Conservation (phyloP, 2,797 vertebrate genomes). For the Rhinogobio ventralis region DNA sequence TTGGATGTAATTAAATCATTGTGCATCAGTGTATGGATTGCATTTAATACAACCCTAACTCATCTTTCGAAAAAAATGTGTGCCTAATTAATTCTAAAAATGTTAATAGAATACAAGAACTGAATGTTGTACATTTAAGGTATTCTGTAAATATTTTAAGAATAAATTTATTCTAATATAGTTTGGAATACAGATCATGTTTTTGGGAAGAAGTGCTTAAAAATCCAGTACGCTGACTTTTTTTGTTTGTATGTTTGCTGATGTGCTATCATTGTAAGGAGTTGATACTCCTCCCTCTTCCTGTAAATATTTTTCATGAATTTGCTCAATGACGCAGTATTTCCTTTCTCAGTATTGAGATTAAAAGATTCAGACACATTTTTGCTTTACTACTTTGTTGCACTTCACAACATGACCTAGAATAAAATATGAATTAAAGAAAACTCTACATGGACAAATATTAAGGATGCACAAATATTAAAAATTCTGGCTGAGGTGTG, state of each 20-base stretch:
- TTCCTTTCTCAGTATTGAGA: slow-evolving; percentile 65
- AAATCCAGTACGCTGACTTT: slow-evolving; percentile 67
- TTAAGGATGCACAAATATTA: too few relatives aligned
- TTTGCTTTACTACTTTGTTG: slow-evolving; percentile 11
- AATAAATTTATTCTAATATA: slow-evolving; percentile 79
- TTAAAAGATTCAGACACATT: slow-evolving; percentile 66
- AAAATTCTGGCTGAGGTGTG: too few relatives aligned
- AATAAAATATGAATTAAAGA: neutral
- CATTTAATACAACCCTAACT: slow-evolving; percentile 61
- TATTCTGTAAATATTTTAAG: slow-evolving; percentile 83
- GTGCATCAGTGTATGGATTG: slow-evolving; percentile 57
- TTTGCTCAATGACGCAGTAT: slow-evolving; percentile 73
- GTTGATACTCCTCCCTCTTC: slow-evolving; percentile 55
- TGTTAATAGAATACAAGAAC: slow-evolving; percentile 78
- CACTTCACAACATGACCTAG: neutral
- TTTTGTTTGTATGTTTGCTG: slow-evolving; percentile 73
- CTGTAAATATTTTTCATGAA: slow-evolving; percentile 82
- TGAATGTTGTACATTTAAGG: slow-evolving; percentile 76
- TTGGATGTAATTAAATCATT: slow-evolving; percentile 50
- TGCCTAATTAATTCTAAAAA: slow-evolving; percentile 78
- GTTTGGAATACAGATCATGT: slow-evolving; percentile 75
- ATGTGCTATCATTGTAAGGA: slow-evolving; percentile 70
- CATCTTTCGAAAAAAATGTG: slow-evolving; percentile 68
- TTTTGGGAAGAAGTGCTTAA: slow-evolving; percentile 74
- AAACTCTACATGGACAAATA: neutral